These are phyloP conservation scores for Lutjanus erythropterus DNA, from an alignment of 2,113 vertebrate species.

Conservation along the genomic window DNA sequence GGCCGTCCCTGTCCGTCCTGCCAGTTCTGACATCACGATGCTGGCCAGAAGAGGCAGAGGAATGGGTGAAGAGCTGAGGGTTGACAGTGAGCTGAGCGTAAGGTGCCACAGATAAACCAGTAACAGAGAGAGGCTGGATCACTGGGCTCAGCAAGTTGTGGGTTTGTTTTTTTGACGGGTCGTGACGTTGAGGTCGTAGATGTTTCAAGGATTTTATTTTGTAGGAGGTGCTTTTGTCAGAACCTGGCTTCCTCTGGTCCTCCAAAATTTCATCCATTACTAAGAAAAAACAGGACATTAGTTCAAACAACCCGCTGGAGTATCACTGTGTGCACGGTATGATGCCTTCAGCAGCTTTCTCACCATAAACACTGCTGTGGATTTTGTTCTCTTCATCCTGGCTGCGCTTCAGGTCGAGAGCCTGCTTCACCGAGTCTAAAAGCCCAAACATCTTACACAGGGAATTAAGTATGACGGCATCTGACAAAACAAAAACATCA, in stretches of 20 bases:
- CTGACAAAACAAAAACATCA: constrained; percentile 60
- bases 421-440: constrained; percentile 78
- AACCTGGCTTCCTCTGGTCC: constrained; percentile 34
- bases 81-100: constrained; percentile 47
- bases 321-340: neutral
- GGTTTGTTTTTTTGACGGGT: constrained; percentile 29
- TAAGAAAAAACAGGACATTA: constrained; percentile 37
- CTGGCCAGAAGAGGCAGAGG: constrained; percentile 35
- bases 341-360: constrained; percentile 31
- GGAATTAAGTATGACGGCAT: constrained; percentile 75
- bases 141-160: constrained; percentile 26
- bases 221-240: constrained; percentile 46
- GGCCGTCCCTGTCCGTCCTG: constrained; percentile 22
- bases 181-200: constrained; percentile 38
- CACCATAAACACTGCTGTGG: constrained; percentile 55
- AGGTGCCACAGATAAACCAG: constrained; percentile 38
- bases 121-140: constrained; percentile 52
- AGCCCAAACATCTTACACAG: constrained; percentile 81
- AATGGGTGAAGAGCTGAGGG: constrained; percentile 49
- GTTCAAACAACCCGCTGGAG: neutral
- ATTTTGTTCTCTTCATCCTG: constrained; percentile 53
- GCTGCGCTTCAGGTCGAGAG: constrained; percentile 63
- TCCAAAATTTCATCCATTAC: constrained; percentile 51
- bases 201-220: constrained; percentile 47
- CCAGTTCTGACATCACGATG: neutral